These are phyloP conservation scores for Oopsacas minuta DNA, from an alignment of 37 sponge, comb jelly and placozoan species.

Conservation along the genomic window DNA sequence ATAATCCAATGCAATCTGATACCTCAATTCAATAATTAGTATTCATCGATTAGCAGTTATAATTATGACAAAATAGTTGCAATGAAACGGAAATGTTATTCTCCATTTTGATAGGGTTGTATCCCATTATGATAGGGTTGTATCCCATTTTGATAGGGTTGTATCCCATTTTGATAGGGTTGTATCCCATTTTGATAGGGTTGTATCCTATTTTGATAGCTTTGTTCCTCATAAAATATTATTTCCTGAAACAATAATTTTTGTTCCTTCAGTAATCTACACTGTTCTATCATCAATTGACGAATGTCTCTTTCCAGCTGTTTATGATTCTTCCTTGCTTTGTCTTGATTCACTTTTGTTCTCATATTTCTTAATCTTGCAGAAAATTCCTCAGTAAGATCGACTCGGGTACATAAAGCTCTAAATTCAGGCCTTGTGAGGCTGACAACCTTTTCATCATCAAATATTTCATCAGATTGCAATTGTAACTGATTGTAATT, in stretches of 20 bases:
- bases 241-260: background rate
- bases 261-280: background rate
- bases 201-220: too few species aligned
- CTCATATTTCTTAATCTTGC: background rate
- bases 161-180: too few species aligned
- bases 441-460: background rate
- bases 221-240: background rate
- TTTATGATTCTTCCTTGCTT: background rate
- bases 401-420: background rate
- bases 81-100: too few species aligned
- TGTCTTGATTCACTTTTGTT: background rate
- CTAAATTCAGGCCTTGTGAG: background rate
- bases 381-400: background rate
- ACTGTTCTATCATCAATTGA: background rate
- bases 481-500: background rate
- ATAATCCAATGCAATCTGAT: too few species aligned
- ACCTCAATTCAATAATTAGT: too few species aligned
- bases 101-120: too few species aligned
- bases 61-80: too few species aligned
- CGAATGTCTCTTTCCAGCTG: background rate
- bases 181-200: too few species aligned
- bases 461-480: background rate
- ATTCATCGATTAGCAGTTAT: too few species aligned
- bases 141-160: too few species aligned
- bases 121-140: too few species aligned